A percentile compares a stretch with the other conserved stretches of the same genome.
These are phyloP conservation scores for Melitaea cinxia DNA, from an alignment of 1,140 invertebrate species.

Conservation along the genomic window DNA sequence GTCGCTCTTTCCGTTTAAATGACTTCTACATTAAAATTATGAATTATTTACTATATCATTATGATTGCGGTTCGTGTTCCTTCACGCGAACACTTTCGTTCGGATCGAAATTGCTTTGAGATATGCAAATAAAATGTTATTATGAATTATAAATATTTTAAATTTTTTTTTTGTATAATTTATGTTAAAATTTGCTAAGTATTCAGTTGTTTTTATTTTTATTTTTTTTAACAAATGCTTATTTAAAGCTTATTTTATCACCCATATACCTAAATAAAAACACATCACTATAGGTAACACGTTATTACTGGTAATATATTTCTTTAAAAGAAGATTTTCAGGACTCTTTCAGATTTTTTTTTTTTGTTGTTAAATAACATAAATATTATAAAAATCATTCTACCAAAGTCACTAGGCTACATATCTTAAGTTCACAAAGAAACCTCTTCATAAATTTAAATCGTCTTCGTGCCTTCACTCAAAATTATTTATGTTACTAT, in stretches of 20 bases:
- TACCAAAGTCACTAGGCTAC: background rate
- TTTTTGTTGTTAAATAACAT: too few relatives aligned
- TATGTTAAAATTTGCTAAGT: too few relatives aligned
- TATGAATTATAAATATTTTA: conserved; percentile 6
- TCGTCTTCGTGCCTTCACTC: conserved; percentile 65
- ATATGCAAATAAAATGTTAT: conserved; percentile 62
- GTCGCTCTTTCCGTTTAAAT: conserved; percentile 73
- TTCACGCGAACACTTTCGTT: conserved; percentile 64
- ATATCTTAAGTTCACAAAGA: background rate
- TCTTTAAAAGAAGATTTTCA: too few relatives aligned
- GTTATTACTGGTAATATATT: too few relatives aligned
- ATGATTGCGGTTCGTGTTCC: conserved; percentile 63
- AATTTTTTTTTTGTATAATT: background rate
- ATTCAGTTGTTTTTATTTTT: too few relatives aligned
- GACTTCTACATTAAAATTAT: conserved; percentile 72
- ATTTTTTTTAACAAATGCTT: too few relatives aligned
- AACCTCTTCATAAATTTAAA: conserved; percentile 73
- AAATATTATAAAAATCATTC: background rate
- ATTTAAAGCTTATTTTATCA: too few relatives aligned
- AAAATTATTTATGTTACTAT: conserved; percentile 78
- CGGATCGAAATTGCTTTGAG: conserved; percentile 53
- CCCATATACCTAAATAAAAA: too few relatives aligned
- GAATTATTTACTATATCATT: conserved; percentile 52
- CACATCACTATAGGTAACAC: too few relatives aligned
- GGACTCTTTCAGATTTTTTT: too few relatives aligned